These are phyloP conservation scores for Drosophila demipolita DNA, from an alignment of 2,888 invertebrate genomes.

Conservation along the genomic window DNA sequence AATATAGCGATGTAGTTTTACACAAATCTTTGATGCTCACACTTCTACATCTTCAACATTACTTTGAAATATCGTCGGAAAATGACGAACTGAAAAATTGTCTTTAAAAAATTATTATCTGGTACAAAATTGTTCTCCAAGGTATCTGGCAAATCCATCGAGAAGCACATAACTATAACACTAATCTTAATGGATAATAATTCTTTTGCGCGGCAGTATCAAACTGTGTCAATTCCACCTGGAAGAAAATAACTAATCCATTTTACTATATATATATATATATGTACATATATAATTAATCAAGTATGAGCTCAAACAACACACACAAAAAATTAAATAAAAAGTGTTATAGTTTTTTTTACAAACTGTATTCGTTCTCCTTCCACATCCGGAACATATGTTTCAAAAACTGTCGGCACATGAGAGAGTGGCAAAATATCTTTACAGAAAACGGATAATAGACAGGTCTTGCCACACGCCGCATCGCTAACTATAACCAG, in stretches of 20 bases:
- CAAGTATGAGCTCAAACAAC: not conserved
- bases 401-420: constrained; percentile 99
- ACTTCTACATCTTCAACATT: constrained; percentile 99
- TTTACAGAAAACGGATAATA: constrained; percentile 98
- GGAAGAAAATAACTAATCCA: not conserved
- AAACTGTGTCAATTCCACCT: constrained; percentile 96
- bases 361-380: constrained; percentile 95
- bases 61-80: constrained; percentile 99
- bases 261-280: too few species aligned
- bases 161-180: constrained; percentile 99
- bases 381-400: constrained; percentile 99
- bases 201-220: constrained; percentile 99
- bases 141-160: constrained; percentile 98
- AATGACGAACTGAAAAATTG: constrained; percentile 99
- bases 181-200: constrained; percentile 97
- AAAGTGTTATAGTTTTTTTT: not conserved
- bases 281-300: not conserved
- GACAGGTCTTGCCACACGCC: constrained; percentile 99
- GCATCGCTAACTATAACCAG: constrained; percentile 99
- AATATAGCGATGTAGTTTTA: not conserved
- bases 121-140: constrained; percentile 99
- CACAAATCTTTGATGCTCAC: constrained; percentile 92
- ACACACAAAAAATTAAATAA: not conserved
- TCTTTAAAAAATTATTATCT: constrained; percentile 98
- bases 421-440: constrained; percentile 99